Base-by-base conservation (phyloP, 2,113 vertebrate genomes). In the Neogobius melanostomus region DNA sequence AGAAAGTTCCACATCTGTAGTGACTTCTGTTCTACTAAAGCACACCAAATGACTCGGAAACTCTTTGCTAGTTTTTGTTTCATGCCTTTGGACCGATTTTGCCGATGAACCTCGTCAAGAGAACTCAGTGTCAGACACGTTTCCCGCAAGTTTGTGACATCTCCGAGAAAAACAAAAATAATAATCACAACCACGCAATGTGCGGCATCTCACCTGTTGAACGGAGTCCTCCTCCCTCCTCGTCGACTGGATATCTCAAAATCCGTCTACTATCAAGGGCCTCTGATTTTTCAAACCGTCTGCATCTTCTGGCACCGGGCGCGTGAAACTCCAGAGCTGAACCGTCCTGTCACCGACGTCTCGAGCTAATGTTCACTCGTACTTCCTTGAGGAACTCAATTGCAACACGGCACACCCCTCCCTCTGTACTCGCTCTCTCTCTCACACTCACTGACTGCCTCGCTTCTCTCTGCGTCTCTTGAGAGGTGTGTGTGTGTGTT, bases 331-430 rank as follows among this genome's bases (percentile, higher is more conserved):
- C 57, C 3, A 46, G 47, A 64, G 67, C 73, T 53, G 17, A 69
- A 54, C 79, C 71, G 63, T 88, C 76, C 71, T 61, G 73, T 47
- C 79, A 71, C 76, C 74, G 28, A 81, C 84, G 80, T 89, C 87
- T 91, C 87, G 89, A 92, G 90, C 91, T 91, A 88, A 83, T 89
- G 88, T 75, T 89, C 82, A 88, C 82, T 88, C 85, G 82, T 62
- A 94, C 92, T 94, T 94, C 93, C 93, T 94, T 88, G 89, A 94
- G 92, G 93, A 94, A 92, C 91, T 93, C 90, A 92, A 91, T 89
- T 90, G 91, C 83, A 83, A 85, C 89, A 85, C 89, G 91, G 90
- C 92, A 93, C 93, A 92, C 93, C 92, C 92, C 91, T 88, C 69
- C 77, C 28, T 67, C 78, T 65, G 69, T n/a, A n/a, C 72, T 75